These are phyloP conservation scores for Solenopsis fugax DNA, from an alignment of 1,140 invertebrate genomes.

Conservation along the genomic window DNA sequence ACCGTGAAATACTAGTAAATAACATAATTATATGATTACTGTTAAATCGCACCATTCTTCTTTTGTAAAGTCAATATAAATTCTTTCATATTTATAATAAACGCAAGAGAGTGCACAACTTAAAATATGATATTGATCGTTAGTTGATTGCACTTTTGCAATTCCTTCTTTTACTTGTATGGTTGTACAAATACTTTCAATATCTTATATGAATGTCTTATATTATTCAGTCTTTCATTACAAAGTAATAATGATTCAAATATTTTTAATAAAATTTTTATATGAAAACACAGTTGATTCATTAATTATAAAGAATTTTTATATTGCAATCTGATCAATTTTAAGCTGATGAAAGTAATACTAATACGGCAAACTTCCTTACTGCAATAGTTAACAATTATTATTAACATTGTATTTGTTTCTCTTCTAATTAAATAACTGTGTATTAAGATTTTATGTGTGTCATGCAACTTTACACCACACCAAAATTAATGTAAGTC, in stretches of 20 bases:
- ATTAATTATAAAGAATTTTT: neutral
- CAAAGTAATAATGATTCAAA: neutral
- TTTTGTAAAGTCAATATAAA: neutral
- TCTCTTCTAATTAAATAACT: neutral
- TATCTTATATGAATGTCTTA: neutral
- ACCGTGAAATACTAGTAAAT: neutral
- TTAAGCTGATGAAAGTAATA: neutral
- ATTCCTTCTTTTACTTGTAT: neutral
- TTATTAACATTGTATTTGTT: neutral
- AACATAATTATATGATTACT: constrained; percentile 23
- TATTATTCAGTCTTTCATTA: neutral
- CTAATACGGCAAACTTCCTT: neutral
- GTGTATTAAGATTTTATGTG: neutral
- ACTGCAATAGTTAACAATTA: neutral
- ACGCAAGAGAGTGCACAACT: neutral
- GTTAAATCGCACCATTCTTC: neutral
- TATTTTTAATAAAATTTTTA: neutral
- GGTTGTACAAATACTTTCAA: neutral
- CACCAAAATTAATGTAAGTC: neutral
- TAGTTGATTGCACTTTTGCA: neutral
- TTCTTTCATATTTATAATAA: neutral
- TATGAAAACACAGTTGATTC: neutral
- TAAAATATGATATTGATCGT: neutral
- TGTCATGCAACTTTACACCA: neutral
- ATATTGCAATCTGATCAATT: neutral